These are phyloP conservation scores for Gasteruption jaculator DNA, from an alignment of 2,888 invertebrate genomes.

Conservation along the genomic window DNA sequence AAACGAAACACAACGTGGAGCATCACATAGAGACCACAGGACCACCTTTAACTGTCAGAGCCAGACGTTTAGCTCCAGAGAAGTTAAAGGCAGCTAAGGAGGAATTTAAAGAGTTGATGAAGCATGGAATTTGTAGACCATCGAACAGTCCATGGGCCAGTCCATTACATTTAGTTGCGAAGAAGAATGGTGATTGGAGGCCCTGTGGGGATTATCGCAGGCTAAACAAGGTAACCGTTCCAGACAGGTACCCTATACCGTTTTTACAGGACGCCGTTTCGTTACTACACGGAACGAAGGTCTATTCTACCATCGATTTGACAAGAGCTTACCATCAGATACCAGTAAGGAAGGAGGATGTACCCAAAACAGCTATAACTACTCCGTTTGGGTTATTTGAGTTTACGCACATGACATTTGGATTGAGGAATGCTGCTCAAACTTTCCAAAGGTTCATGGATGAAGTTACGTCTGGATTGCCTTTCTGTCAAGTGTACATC, in stretches of 20 bases:
- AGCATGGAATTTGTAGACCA: no score
- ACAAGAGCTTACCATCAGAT: slow-evolving; percentile 15
- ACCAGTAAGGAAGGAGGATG: no score
- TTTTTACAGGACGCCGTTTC: slow-evolving; percentile 13
- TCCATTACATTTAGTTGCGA: slow-evolving; percentile 11
- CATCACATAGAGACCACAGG: slow-evolving; percentile 31
- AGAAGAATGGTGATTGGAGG: slow-evolving; percentile 13
- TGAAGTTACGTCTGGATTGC: no score
- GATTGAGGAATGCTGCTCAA: no score
- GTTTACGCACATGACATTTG: no score
- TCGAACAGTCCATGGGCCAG: slow-evolving; percentile 35
- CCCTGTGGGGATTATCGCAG: slow-evolving; percentile 16
- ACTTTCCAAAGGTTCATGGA: no score
- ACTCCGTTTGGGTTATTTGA: no score
- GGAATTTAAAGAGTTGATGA: slow-evolving; percentile 33
- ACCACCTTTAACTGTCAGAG: slow-evolving; percentile 31
- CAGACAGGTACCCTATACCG: slow-evolving; percentile 12
- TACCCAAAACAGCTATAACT: no score
- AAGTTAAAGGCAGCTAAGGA: slow-evolving; percentile 28
- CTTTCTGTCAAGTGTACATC: no score
- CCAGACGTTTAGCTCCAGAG: slow-evolving; percentile 35
- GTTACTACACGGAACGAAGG: slow-evolving; percentile 2
- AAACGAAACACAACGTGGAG: slow-evolving; percentile 18
- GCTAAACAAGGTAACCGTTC: slow-evolving; percentile 13
- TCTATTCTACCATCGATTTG: slow-evolving; percentile 14